Evolutionary conservation across 2,113 vertebrate species (phyloP).

Genomic region (Petaurus breviceps): DNA sequence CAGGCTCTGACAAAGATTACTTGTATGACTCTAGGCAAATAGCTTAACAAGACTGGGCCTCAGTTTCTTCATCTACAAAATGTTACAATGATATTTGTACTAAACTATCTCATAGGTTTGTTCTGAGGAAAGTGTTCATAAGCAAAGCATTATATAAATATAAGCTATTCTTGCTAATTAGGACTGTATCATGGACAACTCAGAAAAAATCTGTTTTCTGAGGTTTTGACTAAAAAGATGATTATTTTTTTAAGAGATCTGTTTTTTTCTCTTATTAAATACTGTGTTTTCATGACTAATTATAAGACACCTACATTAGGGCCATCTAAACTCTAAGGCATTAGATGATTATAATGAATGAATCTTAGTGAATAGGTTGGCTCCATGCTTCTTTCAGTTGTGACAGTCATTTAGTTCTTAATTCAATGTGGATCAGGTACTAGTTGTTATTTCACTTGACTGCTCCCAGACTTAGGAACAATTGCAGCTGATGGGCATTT

Average conservation of each 20-base stretch:
- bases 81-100: neutral
- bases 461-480: neutral
- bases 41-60: neutral
- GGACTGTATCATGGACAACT: constrained; percentile 25
- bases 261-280: constrained; percentile 14
- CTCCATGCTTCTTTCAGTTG: neutral
- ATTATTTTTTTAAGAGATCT: neutral
- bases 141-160: neutral
- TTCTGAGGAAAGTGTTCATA: neutral
- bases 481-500: neutral
- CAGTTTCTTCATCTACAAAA: neutral
- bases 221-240: constrained; percentile 37
- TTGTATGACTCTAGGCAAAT: neutral
- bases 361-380: constrained; percentile 25
- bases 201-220: constrained; percentile 26
- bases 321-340: constrained; percentile 15
- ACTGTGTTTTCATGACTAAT: constrained; percentile 13
- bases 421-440: neutral
- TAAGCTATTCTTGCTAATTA: neutral
- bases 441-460: constrained; percentile 21
- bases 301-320: constrained; percentile 1
- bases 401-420: constrained; percentile 38
- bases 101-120: neutral
- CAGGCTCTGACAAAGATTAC: neutral
- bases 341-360: constrained; percentile 49